phyloP scores from a whole-genome alignment of 2,888 invertebrate species.

The Hypena proboscidalis region DNA sequence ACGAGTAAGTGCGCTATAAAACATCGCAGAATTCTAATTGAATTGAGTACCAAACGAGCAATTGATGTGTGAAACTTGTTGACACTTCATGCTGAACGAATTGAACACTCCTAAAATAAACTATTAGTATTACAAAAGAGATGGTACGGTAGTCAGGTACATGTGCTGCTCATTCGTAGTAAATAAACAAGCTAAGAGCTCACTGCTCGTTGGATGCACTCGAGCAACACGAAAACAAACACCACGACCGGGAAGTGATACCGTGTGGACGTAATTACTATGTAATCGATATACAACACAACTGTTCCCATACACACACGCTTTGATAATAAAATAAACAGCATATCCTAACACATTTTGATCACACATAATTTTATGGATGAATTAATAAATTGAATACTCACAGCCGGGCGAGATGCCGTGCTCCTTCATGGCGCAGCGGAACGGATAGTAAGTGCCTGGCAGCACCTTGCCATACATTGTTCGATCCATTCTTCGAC shows the following conservation, averaged over 20 bases:
- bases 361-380: conserved; percentile 19
- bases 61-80: conserved; percentile 46
- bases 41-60: conserved; percentile 23
- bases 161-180: conserved; percentile 32
- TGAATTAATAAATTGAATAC: conserved; percentile 72
- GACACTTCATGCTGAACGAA: conserved; percentile 55
- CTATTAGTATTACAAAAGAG: conserved; percentile 59
- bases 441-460: conserved; percentile 93
- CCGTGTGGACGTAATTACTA: conserved; percentile 34
- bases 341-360: conserved; percentile 12
- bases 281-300: conserved; percentile 33
- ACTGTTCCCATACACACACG: conserved; percentile 23
- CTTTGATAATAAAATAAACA: conserved; percentile 34
- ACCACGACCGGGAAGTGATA: conserved; percentile 52
- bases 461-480: conserved; percentile 96
- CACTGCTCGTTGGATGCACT: conserved; percentile 53
- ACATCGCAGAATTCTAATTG: conserved; percentile 26
- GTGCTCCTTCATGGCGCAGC: conserved; percentile 92
- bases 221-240: conserved; percentile 65
- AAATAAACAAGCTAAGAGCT: conserved; percentile 53
- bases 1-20: conserved; percentile 32
- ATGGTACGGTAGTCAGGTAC: conserved; percentile 22
- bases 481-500: conserved; percentile 91
- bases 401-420: conserved; percentile 95
- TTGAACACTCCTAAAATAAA: conserved; percentile 67